A percentile compares a stretch with the other conserved stretches of the same genome.
These are phyloP conservation scores for Apis cerana DNA, from an alignment of 1,140 invertebrate species.

Conservation along the genomic window DNA sequence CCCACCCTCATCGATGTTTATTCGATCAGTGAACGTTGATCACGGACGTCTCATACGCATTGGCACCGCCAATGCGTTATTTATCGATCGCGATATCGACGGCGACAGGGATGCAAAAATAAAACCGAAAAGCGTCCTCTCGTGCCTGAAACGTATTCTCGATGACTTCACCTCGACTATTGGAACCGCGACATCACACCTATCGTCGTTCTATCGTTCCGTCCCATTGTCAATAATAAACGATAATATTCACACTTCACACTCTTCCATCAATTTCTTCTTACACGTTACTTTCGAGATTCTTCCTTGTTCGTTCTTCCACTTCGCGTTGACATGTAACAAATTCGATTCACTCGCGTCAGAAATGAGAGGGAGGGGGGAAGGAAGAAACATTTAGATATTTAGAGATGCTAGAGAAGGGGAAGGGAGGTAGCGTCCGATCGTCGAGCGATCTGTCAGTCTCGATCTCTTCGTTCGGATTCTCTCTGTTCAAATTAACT, in stretches of 20 bases:
- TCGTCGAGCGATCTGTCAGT: conserved; percentile 36
- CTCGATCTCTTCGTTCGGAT: not conserved
- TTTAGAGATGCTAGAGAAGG: too few relatives aligned
- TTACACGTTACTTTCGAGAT: too few relatives aligned
- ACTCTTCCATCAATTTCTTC: too few relatives aligned
- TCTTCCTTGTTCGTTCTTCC: too few relatives aligned
- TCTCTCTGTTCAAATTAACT: not conserved
- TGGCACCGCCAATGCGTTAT: conserved; percentile 2
- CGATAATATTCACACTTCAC: too few relatives aligned
- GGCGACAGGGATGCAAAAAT: conserved; percentile 35
- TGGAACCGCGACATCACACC: not conserved
- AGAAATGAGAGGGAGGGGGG: too few relatives aligned
- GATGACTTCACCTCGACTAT: conserved; percentile 23
- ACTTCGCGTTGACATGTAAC: not conserved
- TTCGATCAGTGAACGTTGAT: not conserved
- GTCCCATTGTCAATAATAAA: not conserved
- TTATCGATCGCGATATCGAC: not conserved
- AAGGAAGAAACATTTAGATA: too few relatives aligned
- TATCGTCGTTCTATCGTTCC: not conserved
- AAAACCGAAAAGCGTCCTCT: conserved; percentile 33
- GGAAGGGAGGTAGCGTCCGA: conserved; percentile 26
- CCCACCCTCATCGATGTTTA: not conserved
- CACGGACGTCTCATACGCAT: not conserved
- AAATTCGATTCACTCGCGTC: not conserved
- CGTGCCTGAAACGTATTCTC: conserved; percentile 26